These are phyloP conservation scores for Ibidorhyncha struthersii DNA, from an alignment of 2,113 vertebrate genomes.

Conservation along the genomic window DNA sequence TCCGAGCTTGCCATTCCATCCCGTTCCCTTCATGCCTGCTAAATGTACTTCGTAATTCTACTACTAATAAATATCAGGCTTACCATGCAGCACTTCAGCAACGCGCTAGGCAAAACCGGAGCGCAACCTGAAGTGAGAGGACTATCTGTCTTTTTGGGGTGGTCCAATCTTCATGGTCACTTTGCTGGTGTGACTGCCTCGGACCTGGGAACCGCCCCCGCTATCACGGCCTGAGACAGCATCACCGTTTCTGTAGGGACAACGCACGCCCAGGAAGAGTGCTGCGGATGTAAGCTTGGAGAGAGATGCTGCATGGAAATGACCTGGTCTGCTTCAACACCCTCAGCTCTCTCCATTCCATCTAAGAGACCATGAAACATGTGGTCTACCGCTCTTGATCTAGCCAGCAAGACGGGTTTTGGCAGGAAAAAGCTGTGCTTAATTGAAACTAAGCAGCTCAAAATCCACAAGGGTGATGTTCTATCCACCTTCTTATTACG, in stretches of 20 bases:
- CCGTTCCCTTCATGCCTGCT: neutral
- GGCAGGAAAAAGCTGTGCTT: neutral
- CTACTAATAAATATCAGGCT: neutral
- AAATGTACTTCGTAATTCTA: neutral
- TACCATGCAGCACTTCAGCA: neutral
- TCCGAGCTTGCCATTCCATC: neutral
- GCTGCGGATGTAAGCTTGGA: too few species aligned
- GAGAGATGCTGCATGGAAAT: neutral
- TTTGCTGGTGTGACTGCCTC: neutral
- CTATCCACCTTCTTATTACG: neutral
- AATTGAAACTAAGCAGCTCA: neutral
- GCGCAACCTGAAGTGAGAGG: neutral
- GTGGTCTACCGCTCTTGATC: neutral
- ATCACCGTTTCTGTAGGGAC: neutral
- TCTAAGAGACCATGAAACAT: neutral
- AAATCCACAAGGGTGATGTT: neutral
- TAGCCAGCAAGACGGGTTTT: neutral
- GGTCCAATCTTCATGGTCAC: neutral
- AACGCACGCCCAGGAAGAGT: rapidly evolving
- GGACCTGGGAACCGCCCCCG: neutral
- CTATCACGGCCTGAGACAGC: neutral
- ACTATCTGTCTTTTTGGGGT: neutral
- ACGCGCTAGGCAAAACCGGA: neutral
- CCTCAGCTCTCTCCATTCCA: neutral
- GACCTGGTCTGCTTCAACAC: neutral